phyloP scores from a whole-genome alignment of 1,140 invertebrate genomes.

The Bombyx mori region DNA sequence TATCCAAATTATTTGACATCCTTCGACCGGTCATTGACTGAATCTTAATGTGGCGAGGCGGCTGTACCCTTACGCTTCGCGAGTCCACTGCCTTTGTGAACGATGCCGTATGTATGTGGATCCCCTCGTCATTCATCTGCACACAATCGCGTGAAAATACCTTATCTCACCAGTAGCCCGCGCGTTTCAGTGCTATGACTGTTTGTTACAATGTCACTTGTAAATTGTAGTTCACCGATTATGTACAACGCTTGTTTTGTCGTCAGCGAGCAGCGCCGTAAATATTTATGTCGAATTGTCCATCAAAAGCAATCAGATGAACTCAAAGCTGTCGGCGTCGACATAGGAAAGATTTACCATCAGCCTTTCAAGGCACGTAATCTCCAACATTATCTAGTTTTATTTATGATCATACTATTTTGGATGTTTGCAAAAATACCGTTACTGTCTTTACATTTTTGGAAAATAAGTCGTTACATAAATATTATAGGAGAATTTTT shows the following conservation, averaged over 20 bases:
- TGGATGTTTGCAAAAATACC: too few relatives aligned
- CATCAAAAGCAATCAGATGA: constrained; percentile 30
- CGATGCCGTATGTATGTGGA: constrained; percentile 12
- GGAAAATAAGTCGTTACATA: too few relatives aligned
- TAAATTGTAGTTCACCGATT: constrained; percentile 13
- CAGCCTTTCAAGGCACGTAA: constrained; percentile 14
- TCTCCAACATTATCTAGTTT: constrained; percentile 17
- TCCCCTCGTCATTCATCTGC: background rate
- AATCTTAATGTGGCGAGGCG: constrained; percentile 29
- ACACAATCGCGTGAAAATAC: constrained; percentile 22
- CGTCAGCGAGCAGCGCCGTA: constrained; percentile 34
- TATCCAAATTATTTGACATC: constrained; percentile 41
- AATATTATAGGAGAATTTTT: too few relatives aligned
- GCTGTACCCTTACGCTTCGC: constrained; percentile 12
- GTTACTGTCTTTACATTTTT: too few relatives aligned
- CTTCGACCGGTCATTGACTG: constrained; percentile 33
- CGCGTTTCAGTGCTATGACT: constrained; percentile 38
- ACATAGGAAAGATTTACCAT: constrained; percentile 25
- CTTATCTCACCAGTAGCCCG: constrained; percentile 19
- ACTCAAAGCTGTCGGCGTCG: constrained; percentile 25
- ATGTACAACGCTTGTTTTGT: constrained; percentile 20
- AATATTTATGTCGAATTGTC: constrained; percentile 60
- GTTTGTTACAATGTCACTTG: constrained; percentile 38
- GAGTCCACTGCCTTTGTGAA: constrained; percentile 14
- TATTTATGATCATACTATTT: constrained; percentile 4